Base-by-base conservation (phyloP, 2,113 vertebrate genomes). In the Hippocampus guttulatus region DNA sequence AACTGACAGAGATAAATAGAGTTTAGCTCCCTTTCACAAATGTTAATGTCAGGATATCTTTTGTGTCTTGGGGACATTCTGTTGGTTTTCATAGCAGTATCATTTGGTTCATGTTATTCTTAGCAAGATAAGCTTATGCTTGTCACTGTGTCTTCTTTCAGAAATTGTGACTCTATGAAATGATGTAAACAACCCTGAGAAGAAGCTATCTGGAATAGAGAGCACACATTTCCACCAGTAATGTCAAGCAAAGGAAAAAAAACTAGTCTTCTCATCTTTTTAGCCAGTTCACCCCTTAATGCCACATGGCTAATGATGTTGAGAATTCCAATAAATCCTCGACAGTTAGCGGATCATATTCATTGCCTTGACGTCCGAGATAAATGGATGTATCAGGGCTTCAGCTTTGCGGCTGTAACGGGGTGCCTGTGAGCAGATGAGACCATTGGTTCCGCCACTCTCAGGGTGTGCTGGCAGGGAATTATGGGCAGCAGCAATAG, bases 381-480 rank as follows among this genome's bases (percentile, higher is more conserved):
- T 81, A 74, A 86, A 84, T 73, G 64, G 64, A 84, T 74, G 68
- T 75, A 76, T 83, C 70, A 72, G 69, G n/a, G 64, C 33, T 66
- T 38, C 43, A 77, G 81, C 67, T 72, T 75, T 68, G 72, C 43
- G 40, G 68, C 73, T 33, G 70, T 66, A 64, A 66, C 67, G 51
- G 74, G 61, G 33, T 75, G 43, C 72, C 77, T 75, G 15, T 73
- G 71, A 64, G 66, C 63, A 71, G 51, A 77, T 78, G 83, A 76
- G 61, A 62, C 64, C 68, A 81, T 85, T 85, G 75, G 77, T 82
- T 83, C 75, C 77, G 69, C 72, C 71, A 69, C 70, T 15, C 11
- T 65, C 68, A 57, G n/a, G 12, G 61, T 40, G 64, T 55, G 60
- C 67, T 14, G 74, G 71, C 40, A 64, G 74, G 49, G 40, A 79